Base-by-base conservation (phyloP, 2,888 invertebrate species). In the Plagodis pulveraria region DNA sequence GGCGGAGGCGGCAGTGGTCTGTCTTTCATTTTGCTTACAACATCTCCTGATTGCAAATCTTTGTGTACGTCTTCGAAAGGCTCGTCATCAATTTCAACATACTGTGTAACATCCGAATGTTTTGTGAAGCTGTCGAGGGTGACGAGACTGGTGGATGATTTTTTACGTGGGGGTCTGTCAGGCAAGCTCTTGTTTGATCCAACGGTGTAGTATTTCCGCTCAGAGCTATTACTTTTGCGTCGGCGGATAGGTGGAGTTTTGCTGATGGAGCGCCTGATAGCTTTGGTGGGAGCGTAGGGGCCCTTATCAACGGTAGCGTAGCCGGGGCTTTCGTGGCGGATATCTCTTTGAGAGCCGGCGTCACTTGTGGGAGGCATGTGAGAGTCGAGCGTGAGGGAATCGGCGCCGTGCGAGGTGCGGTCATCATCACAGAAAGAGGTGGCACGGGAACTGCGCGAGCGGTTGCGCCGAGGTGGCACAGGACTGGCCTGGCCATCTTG, bases 1-100 rank as follows among this genome's bases (percentile, higher is more conserved):
- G 98, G 98, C 0, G 98, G 98, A 5, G 98, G 95, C 0, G 98
- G 98, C 66, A 98, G 84, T 0, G 98, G 98, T 65, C 98, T 93
- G 70, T 96, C 95, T 86, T 96, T 96, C 95, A 98, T 97, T 89
- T 96, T 97, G 73, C 94, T 96, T 2, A 97, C 93, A 45, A 97
- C 93, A 63, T 95, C 96, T 7, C 96, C 96, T 22, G 96, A 96
- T 63, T 96, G 94, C 48, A 97, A 86, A 74, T 95, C 94, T 71
- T 94, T 94, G 50, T 94, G 93, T 65, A 88, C 78, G 60, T 94
- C 94, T 73, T 94, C 94, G 66, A 94, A 93, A 2, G 91, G 89
- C 65, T 93, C 93, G 50, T 94, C 94, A 53, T 94, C 94, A 52
- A 95, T 94, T 84, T 95, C 95, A 44, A 94, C 93, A 71, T 95